These are phyloP conservation scores for Drosophila kurseongensis DNA, from an alignment of 1,140 invertebrate genomes.

Conservation along the genomic window DNA sequence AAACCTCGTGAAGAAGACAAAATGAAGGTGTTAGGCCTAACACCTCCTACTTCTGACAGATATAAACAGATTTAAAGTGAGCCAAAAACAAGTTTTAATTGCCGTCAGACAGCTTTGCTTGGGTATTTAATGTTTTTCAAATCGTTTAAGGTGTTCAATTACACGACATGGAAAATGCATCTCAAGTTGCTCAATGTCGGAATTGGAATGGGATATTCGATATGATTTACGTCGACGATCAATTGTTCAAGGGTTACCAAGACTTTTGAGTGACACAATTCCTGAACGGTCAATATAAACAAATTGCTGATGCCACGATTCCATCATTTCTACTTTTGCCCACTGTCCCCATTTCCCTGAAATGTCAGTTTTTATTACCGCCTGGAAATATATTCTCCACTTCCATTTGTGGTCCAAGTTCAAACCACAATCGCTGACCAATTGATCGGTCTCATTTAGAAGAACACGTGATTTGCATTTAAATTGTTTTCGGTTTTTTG, in stretches of 20 bases:
- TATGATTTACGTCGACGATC: conserved; percentile 18
- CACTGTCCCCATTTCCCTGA: conserved; percentile 43
- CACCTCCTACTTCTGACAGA: conserved; percentile 49
- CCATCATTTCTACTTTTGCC: conserved; percentile 42
- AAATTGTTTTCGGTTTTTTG: conserved; percentile 42
- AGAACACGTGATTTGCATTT: conserved; percentile 71
- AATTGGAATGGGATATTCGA: conserved; percentile 35
- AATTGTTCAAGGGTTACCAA: conserved; percentile 11
- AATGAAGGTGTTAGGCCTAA: conserved; percentile 52
- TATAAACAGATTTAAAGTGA: conserved; percentile 18
- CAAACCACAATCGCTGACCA: conserved; percentile 30
- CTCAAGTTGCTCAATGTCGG: conserved; percentile 45
- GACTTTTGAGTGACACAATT: conserved; percentile 14
- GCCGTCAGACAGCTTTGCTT: conserved; percentile 27
- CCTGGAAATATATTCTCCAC: conserved; percentile 24
- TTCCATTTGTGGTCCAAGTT: conserved; percentile 62
- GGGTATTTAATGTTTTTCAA: conserved; percentile 31
- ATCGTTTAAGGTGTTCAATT: conserved; percentile 66
- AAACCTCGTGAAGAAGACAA: conserved; percentile 43
- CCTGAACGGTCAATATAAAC: not conserved
- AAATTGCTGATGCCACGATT: conserved; percentile 6
- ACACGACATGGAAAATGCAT: conserved; percentile 68
- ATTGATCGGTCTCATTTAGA: conserved; percentile 57
- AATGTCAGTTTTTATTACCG: conserved; percentile 61
- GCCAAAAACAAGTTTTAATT: conserved; percentile 32